These are phyloP conservation scores for Laodelphax striatellus DNA, from an alignment of 1,140 invertebrate species.

Conservation along the genomic window DNA sequence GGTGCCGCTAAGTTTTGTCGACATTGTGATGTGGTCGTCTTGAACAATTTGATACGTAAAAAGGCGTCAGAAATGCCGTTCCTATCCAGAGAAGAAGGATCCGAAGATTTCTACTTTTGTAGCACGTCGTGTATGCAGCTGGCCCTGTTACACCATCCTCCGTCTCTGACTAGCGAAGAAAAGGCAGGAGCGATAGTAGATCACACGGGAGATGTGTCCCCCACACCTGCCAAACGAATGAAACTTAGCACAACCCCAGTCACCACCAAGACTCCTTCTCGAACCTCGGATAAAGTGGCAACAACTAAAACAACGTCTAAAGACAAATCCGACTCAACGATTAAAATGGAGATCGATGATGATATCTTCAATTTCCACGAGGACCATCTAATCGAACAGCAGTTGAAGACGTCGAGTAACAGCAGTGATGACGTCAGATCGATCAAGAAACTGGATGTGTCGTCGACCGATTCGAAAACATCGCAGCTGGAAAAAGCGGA, in stretches of 20 bases:
- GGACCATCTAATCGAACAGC: too few relatives aligned
- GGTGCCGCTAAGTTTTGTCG: slow-evolving; percentile 81
- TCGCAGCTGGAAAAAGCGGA: slow-evolving; percentile 8
- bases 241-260: too few relatives aligned
- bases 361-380: too few relatives aligned
- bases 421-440: too few relatives aligned
- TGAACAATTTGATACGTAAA: slow-evolving; percentile 67
- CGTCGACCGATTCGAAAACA: slow-evolving; percentile 10
- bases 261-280: too few relatives aligned
- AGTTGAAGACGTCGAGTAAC: too few relatives aligned
- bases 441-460: too few relatives aligned
- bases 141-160: slow-evolving; percentile 43
- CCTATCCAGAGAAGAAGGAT: slow-evolving; percentile 47
- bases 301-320: too few relatives aligned
- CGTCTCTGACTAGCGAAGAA: slow-evolving; percentile 4
- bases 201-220: not conserved
- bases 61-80: slow-evolving; percentile 70
- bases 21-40: slow-evolving; percentile 81
- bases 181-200: not conserved
- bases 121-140: slow-evolving; percentile 73
- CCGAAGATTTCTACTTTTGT: slow-evolving; percentile 71
- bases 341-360: too few relatives aligned
- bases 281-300: too few relatives aligned
- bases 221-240: too few relatives aligned
- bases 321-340: too few relatives aligned